A percentile compares a stretch with the other conserved stretches of the same genome.
phyloP scores from a whole-genome alignment of 2,797 vertebrate genomes.

The Fistularia tabacaria region DNA sequence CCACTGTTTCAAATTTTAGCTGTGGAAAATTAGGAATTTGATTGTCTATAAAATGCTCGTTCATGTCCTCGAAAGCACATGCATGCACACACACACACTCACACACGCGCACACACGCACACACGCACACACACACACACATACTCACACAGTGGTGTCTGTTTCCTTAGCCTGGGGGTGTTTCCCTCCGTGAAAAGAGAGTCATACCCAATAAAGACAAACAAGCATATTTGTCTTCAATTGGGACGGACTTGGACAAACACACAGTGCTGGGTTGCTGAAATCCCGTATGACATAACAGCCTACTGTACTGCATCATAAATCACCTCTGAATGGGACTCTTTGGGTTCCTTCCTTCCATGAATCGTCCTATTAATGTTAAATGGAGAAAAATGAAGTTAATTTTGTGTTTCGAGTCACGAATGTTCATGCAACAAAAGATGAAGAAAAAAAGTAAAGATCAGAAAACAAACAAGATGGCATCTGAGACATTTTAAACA shows the following conservation, averaged over 20 bases:
- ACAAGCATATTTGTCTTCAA: conserved; percentile 38
- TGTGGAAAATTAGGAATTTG: not conserved
- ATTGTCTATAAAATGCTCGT: not conserved
- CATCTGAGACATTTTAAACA: too few relatives aligned
- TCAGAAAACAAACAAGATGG: too few relatives aligned
- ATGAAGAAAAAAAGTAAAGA: too few relatives aligned
- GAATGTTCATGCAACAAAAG: too few relatives aligned
- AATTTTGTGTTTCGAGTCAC: too few relatives aligned
- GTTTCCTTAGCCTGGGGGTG: conserved; percentile 40
- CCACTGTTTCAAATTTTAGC: too few relatives aligned
- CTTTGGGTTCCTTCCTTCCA: too few relatives aligned
- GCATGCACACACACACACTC: not conserved
- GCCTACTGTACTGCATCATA: not conserved
- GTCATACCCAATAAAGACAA: conserved; percentile 47
- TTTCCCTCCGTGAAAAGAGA: conserved; percentile 32
- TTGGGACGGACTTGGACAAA: not conserved
- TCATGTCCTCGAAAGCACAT: not conserved
- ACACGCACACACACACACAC: conserved; percentile 15
- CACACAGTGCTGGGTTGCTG: too few relatives aligned
- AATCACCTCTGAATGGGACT: too few relatives aligned
- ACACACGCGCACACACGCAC: conserved; percentile 10
- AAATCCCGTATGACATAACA: too few relatives aligned
- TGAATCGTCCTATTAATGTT: too few relatives aligned
- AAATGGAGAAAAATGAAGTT: too few relatives aligned
- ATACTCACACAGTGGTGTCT: conserved; percentile 15